These are phyloP conservation scores for Brassicogethes aeneus DNA, from an alignment of 2,888 invertebrate species.

Conservation along the genomic window DNA sequence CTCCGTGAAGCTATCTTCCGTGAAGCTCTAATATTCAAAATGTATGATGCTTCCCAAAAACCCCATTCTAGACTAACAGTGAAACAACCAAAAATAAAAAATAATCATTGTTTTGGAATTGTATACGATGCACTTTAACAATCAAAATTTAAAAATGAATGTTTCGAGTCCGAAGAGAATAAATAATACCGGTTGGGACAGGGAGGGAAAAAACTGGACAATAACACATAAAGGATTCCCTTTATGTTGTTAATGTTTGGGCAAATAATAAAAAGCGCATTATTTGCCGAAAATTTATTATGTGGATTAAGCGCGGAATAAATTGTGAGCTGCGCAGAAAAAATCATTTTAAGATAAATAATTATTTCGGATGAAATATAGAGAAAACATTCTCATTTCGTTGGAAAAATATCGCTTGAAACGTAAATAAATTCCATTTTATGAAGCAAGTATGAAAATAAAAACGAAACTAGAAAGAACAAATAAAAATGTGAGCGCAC, in stretches of 20 bases:
- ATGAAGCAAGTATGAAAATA: slow-evolving; percentile 33
- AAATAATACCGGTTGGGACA: no score
- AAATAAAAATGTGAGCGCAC: slow-evolving; percentile 33
- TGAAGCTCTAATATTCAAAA: no score
- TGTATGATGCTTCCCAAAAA: no score
- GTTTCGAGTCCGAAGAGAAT: no score
- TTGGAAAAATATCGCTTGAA: slow-evolving; percentile 22
- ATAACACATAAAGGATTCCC: neutral
- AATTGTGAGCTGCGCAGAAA: slow-evolving; percentile 1
- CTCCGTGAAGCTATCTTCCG: no score
- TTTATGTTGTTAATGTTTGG: neutral
- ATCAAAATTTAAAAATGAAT: no score
- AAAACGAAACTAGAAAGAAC: slow-evolving; percentile 30
- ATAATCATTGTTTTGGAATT: no score
- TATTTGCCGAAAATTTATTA: slow-evolving; percentile 1
- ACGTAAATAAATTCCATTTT: slow-evolving; percentile 33
- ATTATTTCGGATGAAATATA: slow-evolving; percentile 22
- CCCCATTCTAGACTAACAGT: no score
- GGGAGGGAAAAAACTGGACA: no score
- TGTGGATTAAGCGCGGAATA: slow-evolving; percentile 1
- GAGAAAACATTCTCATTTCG: slow-evolving; percentile 26
- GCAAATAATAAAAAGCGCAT: neutral
- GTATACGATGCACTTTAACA: no score
- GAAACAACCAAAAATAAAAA: no score
- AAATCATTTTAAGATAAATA: slow-evolving; percentile 14